A percentile compares a stretch with the other conserved stretches of the same genome.
phyloP scores from a whole-genome alignment of 2,888 invertebrate genomes.

The Thecocarcelia acutangulata region DNA sequence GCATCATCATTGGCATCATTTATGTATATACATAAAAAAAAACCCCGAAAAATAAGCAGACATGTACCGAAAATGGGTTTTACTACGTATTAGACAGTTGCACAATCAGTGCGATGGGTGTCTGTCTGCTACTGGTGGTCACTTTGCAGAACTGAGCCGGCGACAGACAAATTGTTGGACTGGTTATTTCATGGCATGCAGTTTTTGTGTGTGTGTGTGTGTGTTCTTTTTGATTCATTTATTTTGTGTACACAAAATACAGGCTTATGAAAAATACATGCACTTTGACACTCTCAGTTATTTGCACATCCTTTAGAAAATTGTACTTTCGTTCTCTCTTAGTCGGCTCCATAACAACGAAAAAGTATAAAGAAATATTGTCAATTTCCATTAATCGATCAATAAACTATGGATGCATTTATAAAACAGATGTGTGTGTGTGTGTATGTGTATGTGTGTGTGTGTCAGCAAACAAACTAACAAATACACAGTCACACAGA shows the following conservation, averaged over 20 bases:
- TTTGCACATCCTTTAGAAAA: constrained; percentile 24
- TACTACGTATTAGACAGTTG: constrained; percentile 16
- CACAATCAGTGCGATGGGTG: not conserved
- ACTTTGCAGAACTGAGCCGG: constrained; percentile 45
- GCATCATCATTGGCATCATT: constrained; percentile 22
- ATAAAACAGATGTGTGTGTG: not conserved
- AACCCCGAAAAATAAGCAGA: constrained; percentile 5
- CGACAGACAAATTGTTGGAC: constrained; percentile 47
- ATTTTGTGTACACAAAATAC: not conserved
- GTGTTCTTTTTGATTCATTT: not conserved
- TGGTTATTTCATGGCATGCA: constrained; percentile 48
- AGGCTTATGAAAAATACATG: not conserved
- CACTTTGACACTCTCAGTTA: not conserved
- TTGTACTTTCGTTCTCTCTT: constrained; percentile 18
- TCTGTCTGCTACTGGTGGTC: constrained; percentile 8
- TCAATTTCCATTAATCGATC: constrained; percentile 59
- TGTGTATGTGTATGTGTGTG: too few species aligned
- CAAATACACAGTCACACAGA: too few species aligned
- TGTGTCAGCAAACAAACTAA: not conserved
- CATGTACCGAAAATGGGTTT: not conserved
- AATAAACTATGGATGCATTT: constrained; percentile 25
- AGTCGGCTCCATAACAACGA: not conserved
- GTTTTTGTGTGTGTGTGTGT: too few species aligned
- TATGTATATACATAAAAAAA: constrained; percentile 9
- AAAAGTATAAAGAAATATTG: constrained; percentile 7